Percentiles rank a stretch among this genome's conserved stretches.
phyloP scores from a whole-genome alignment of 2,888 invertebrate species.

The Petrolisthes cinctipes region DNA sequence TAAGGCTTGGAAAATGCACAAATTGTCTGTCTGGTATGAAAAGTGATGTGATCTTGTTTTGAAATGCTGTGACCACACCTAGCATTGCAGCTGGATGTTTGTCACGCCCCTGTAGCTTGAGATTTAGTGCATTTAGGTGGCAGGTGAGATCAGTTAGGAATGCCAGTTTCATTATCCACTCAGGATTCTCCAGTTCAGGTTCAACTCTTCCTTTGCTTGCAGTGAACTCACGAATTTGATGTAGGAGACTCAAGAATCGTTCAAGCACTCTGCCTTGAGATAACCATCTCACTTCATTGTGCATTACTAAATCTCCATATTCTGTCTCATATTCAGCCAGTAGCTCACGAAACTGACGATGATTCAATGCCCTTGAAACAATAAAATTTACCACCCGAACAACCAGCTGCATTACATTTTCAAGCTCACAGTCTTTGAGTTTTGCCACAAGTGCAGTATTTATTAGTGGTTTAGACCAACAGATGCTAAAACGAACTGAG shows the following conservation, averaged over 20 bases:
- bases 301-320: conserved; percentile 25
- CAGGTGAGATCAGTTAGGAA: no score
- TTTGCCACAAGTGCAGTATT: no score
- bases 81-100: no score
- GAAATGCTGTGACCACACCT: no score
- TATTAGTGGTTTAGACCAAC: no score
- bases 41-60: conserved; percentile 23
- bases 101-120: no score
- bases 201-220: conserved; percentile 25
- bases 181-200: conserved; percentile 28
- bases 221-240: conserved; percentile 36
- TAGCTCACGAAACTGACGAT: conserved; percentile 27
- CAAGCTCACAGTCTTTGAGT: no score
- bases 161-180: conserved; percentile 6
- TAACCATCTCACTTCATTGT: conserved; percentile 8
- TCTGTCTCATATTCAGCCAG: conserved; percentile 33
- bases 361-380: conserved; percentile 37
- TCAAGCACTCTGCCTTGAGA: conserved; percentile 27
- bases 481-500: no score
- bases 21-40: conserved; percentile 44
- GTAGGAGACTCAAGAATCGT: conserved; percentile 35
- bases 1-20: conserved; percentile 28
- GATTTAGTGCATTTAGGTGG: no score
- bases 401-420: conserved; percentile 32
- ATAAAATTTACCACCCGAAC: conserved; percentile 24